Base-by-base conservation (phyloP, 2,888 invertebrate species). In the Eledona agricola region DNA sequence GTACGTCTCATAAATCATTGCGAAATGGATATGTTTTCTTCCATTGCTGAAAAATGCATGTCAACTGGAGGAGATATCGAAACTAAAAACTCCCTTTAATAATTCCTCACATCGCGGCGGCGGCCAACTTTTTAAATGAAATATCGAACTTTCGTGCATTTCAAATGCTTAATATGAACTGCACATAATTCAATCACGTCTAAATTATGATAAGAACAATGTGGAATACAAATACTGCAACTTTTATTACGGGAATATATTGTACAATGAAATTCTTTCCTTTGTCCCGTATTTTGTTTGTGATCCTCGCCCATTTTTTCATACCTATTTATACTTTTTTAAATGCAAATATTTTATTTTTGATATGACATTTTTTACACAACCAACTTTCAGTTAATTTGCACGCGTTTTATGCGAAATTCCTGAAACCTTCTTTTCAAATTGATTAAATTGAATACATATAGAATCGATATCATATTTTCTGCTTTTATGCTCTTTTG, bases 1-100 rank as follows among this genome's bases (percentile, higher is more conserved):
- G 32, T 50, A 38, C 25, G 31, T 32, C 40, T 23, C 40, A 50
- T 40, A 50, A 50, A 50, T 50, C 49, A 50, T 31, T 45, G 32
- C 34, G 25, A 11, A 37, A 23, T 35, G 32, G 47, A 28, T 35
- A 46, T 46, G 46, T 52, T 52, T 38, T 46, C 40, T 17, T 23
- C 29, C 31, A 9, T 45, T 51, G 22, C 20, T 43, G 29, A 40
- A 51, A 43, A 45, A 45, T 46, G 28, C 17, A 40, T 52, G 46
- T 40, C 47, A 34, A 32, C 40, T 32, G 13, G 37, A 47, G 25
- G 32, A 52, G 34, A 47, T 46, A 38, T 42, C 26, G 10, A 26
- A 13, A 31, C 22, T 12, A 15, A 47, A 28, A 43, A 35, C 43
- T 35, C 42, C 3, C 19, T 42, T 23, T 28, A 43, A 43, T 28